A percentile compares a stretch with the other conserved stretches of the same genome.
Evolutionary conservation across 2,888 invertebrate genomes (phyloP).

Genomic region (Agrotis ipsilon): DNA sequence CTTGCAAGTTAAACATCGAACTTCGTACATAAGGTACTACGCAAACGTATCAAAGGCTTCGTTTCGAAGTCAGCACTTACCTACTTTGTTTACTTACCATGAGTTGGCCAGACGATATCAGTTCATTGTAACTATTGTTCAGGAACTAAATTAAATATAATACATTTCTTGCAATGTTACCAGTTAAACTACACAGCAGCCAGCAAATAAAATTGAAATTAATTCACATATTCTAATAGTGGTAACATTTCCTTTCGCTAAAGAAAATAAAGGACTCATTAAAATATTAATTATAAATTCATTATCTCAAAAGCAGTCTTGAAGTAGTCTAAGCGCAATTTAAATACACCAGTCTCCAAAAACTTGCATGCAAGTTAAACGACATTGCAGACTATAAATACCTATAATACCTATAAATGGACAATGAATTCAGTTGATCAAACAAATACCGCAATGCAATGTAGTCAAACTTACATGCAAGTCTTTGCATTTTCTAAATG

Average conservation of each 20-base stretch:
- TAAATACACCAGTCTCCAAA: too few relatives aligned
- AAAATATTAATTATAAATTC: too few relatives aligned
- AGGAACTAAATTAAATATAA: not conserved
- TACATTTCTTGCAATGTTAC: not conserved
- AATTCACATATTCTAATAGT: not conserved
- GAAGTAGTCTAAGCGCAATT: too few relatives aligned
- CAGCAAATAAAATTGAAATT: not conserved
- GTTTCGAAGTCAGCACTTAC: slow-evolving; percentile 1
- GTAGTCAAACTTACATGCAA: too few relatives aligned
- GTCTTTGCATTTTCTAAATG: too few relatives aligned
- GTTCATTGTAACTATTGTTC: slow-evolving; percentile 5
- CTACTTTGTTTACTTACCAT: not conserved
- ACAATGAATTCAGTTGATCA: too few relatives aligned
- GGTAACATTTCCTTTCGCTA: not conserved
- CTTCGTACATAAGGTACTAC: slow-evolving; percentile 6
- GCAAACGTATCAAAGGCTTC: not conserved
- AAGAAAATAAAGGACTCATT: too few relatives aligned
- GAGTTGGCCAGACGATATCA: not conserved
- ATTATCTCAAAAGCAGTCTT: too few relatives aligned
- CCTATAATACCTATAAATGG: too few relatives aligned
- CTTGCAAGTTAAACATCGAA: slow-evolving; percentile 39
- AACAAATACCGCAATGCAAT: too few relatives aligned
- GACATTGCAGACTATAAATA: too few relatives aligned
- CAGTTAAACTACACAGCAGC: not conserved
- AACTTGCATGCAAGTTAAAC: too few relatives aligned